A percentile compares a stretch with the other conserved stretches of the same genome.
These are phyloP conservation scores for Branchinecta lindahli DNA, from an alignment of 1,140 invertebrate genomes.

Conservation along the genomic window DNA sequence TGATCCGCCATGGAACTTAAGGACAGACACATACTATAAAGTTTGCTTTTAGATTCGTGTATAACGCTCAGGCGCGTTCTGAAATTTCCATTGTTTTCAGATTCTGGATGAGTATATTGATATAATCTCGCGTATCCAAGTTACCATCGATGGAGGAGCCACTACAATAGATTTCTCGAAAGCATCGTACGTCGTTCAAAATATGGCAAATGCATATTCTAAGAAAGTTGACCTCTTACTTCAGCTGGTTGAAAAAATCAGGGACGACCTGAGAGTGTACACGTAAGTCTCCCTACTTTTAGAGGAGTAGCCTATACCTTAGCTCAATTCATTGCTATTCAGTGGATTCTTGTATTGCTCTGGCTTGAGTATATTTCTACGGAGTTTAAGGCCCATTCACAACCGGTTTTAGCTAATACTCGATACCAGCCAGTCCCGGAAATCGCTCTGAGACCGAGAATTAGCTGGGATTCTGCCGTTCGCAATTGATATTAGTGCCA, in stretches of 20 bases:
- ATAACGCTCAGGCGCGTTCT: not conserved
- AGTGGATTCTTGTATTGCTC: no score
- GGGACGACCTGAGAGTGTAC: not conserved
- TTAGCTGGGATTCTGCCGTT: no score
- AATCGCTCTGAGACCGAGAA: no score
- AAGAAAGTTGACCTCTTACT: not conserved
- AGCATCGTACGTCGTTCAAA: not conserved
- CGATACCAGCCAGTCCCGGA: no score
- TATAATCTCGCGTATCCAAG: not conserved
- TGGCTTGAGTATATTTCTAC: no score
- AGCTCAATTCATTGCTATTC: no score
- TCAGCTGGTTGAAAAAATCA: not conserved
- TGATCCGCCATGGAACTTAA: not conserved
- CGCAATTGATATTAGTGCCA: no score
- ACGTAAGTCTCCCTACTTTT: not conserved
- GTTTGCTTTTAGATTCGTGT: not conserved
- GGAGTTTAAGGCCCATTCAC: no score
- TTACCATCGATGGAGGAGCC: not conserved
- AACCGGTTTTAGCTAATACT: no score
- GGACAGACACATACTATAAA: not conserved
- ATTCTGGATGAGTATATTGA: not conserved
- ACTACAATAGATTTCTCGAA: slow-evolving; percentile 3
- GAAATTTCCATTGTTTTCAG: not conserved
- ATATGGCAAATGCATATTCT: slow-evolving; percentile 4
- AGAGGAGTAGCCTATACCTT: no score